Evolutionary conservation across 2,113 vertebrate genomes (phyloP), one percentile per base, ranked within the genome.

Genomic region (Coregonus clupeaformis): DNA sequence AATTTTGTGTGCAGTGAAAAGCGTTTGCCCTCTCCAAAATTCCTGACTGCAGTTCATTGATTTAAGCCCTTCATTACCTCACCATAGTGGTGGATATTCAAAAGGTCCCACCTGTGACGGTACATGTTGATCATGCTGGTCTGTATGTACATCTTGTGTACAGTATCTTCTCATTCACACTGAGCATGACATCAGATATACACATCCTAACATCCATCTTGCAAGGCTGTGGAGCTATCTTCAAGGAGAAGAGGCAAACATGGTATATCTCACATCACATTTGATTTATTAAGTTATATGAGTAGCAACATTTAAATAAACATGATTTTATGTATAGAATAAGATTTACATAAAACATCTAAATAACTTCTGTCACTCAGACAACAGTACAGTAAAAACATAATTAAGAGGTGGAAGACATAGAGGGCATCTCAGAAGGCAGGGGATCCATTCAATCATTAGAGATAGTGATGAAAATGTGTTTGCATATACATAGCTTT

Each of bases 401-500:
- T 49, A 0, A 52, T 18, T 18, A 52, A 42, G 0, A 42, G 36
- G 9, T 55, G 52, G 14, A 55, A 5, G 14, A 55, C 18, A 55
- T 12, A 49, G 16, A 55, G 52, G 16, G 52, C 18, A 5, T 55
- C 52, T 55, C 52, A 55, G 13, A 20, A 14, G 36, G 9, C 36
- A 42, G 36, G 36, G 36, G 9, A 42, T 12, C 11, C 36, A 42
- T 55, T 55, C 4, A 55, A 55, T 14, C 52, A 55, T 2, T 55
- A 20, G 4, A 55, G 52, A 55, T 55, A 1, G 52, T 20, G 52
- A 55, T 55, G 52, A 55, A 20, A 55, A 55, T 55, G 52, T 55
- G 20, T 55, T 14, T 1, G 52, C 82, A 79, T 77, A 16, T 68
- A 81, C 57, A 77, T 1, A 80, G 55, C 29, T 82, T 59, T 71